phyloP scores from a whole-genome alignment of 1,140 invertebrate genomes.

The Formica selysi region DNA sequence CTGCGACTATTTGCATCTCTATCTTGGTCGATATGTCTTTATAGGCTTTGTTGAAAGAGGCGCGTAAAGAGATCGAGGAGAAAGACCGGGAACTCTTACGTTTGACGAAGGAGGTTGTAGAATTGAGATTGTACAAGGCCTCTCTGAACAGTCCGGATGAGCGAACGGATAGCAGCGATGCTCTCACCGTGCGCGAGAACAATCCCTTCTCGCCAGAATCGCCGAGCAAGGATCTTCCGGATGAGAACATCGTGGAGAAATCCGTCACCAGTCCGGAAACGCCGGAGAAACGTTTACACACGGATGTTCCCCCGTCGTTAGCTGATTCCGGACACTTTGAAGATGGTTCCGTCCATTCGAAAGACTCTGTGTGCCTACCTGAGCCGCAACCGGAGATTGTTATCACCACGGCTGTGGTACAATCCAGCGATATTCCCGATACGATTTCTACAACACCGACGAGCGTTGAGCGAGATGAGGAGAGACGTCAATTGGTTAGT shows the following conservation, averaged over 20 bases:
- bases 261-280: conserved; percentile 63
- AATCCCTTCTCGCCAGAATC: conserved; percentile 85
- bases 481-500: conserved; percentile 89
- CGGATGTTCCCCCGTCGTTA: conserved; percentile 87
- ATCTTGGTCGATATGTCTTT: conserved; percentile 70
- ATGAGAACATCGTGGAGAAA: conserved; percentile 68
- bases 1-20: not conserved
- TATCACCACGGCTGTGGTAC: conserved; percentile 82
- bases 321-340: conserved; percentile 95
- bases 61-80: conserved; percentile 91
- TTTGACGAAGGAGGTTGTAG: conserved; percentile 93
- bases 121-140: conserved; percentile 92
- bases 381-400: conserved; percentile 87
- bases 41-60: conserved; percentile 90
- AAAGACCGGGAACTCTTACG: conserved; percentile 93
- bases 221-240: conserved; percentile 79
- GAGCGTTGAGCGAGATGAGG: conserved; percentile 86
- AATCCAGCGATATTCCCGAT: conserved; percentile 35
- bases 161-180: conserved; percentile 91
- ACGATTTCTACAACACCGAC: conserved; percentile 18
- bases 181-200: conserved; percentile 90
- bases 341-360: conserved; percentile 92
- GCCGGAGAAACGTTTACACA: conserved; percentile 73
- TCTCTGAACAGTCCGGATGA: conserved; percentile 91
- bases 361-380: conserved; percentile 88